Conservation (phyloP, 1,140 invertebrate genomes). For the Penaeus japonicus region DNA sequence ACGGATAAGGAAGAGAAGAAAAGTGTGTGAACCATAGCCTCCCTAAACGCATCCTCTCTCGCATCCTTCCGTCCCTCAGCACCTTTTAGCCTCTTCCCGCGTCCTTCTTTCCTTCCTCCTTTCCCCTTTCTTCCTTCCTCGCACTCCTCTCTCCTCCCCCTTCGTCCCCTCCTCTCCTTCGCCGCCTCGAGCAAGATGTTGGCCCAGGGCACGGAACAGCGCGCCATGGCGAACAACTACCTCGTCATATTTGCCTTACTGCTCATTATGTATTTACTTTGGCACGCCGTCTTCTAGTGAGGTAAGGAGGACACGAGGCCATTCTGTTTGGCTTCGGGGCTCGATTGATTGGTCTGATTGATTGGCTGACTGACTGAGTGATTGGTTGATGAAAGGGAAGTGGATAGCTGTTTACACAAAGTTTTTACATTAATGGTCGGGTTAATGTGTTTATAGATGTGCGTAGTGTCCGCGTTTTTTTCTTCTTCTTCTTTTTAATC, state of each 20-base stretch:
- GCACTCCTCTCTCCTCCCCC: neutral
- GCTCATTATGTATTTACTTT: constrained; percentile 41
- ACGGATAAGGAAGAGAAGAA: neutral
- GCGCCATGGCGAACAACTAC: constrained; percentile 52
- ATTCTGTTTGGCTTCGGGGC: too few species aligned
- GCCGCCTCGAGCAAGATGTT: constrained; percentile 18
- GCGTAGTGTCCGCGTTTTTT: too few species aligned
- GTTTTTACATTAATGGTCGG: too few species aligned
- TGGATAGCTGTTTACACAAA: too few species aligned
- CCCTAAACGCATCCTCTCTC: neutral
- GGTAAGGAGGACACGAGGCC: neutral
- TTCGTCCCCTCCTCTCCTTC: neutral
- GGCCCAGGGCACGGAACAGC: constrained; percentile 44
- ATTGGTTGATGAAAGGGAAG: too few species aligned
- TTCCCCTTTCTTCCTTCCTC: neutral
- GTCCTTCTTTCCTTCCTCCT: neutral
- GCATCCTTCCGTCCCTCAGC: neutral
- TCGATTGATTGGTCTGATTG: too few species aligned
- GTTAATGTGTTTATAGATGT: too few species aligned
- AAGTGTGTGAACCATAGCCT: neutral
- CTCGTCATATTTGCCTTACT: constrained; percentile 48
- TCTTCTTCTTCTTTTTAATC: too few species aligned
- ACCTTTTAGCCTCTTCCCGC: neutral
- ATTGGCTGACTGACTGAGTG: too few species aligned
- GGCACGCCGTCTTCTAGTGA: constrained; percentile 39